phyloP scores from a whole-genome alignment of 2,888 invertebrate species.

The Andrena bucephala region DNA sequence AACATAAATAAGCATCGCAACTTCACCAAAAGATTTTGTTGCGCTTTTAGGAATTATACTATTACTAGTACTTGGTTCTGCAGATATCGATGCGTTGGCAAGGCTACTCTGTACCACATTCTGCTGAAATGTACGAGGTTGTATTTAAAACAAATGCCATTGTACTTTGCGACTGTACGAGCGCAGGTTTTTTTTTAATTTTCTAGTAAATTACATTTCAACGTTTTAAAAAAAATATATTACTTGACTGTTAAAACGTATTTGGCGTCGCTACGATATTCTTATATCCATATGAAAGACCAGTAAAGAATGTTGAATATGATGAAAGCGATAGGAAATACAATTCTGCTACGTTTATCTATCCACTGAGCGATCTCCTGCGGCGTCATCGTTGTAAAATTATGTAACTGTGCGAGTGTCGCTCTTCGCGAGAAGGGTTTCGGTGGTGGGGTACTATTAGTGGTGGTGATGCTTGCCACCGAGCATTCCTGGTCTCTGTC shows the following conservation, averaged over 20 bases:
- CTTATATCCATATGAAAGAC: slow-evolving; percentile 89
- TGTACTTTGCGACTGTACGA: too few relatives aligned
- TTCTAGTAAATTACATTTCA: not conserved
- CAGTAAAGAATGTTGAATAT: slow-evolving; percentile 93
- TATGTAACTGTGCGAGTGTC: slow-evolving; percentile 81
- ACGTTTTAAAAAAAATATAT: not conserved
- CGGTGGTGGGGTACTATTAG: slow-evolving; percentile 77
- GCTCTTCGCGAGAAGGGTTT: slow-evolving; percentile 80
- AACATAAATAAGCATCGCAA: too few relatives aligned
- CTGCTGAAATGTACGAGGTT: too few relatives aligned
- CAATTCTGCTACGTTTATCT: slow-evolving; percentile 91
- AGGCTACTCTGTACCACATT: too few relatives aligned
- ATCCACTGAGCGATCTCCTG: slow-evolving; percentile 96
- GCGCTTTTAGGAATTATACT: too few relatives aligned
- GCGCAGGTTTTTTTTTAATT: not conserved
- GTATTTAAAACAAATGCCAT: too few relatives aligned
- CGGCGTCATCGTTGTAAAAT: slow-evolving; percentile 92
- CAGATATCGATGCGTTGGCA: too few relatives aligned
- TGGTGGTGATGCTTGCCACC: slow-evolving; percentile 79
- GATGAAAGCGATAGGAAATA: slow-evolving; percentile 92
- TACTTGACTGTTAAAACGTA: not conserved
- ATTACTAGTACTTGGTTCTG: too few relatives aligned
- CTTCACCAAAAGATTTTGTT: too few relatives aligned
- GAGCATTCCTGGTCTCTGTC: slow-evolving; percentile 86
- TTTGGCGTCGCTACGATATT: slow-evolving; percentile 7